These are phyloP conservation scores for Eretmodus cyanostictus DNA, from an alignment of 2,113 vertebrate genomes.

Conservation along the genomic window DNA sequence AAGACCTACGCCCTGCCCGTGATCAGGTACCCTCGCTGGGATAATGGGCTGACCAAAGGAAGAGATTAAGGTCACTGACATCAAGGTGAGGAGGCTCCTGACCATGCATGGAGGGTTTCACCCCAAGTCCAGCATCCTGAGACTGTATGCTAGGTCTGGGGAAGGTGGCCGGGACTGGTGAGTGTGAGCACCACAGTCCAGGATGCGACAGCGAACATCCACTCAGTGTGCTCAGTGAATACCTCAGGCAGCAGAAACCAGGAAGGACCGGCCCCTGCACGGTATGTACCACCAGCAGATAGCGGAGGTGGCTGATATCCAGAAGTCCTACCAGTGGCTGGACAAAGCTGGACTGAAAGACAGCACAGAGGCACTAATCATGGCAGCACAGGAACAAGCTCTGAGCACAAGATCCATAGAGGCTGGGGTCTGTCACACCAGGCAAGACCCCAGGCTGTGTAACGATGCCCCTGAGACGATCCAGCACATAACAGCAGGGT, in stretches of 20 bases:
- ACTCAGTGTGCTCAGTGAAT: not conserved
- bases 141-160: not conserved
- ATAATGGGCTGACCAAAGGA: not conserved
- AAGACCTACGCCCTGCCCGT: not conserved
- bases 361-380: not conserved
- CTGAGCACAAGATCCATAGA: accelerated
- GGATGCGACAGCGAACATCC: not conserved
- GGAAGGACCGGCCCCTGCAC: not conserved
- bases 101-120: not conserved
- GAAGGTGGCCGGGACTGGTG: not conserved
- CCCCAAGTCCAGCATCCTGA: not conserved
- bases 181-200: not conserved
- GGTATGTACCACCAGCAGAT: not conserved
- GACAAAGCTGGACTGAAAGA: not conserved
- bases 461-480: accelerated
- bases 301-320: not conserved
- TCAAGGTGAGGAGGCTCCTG: not conserved
- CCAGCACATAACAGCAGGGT: not conserved
- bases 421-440: not conserved
- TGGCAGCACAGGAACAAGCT: accelerated
- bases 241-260: not conserved
- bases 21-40: not conserved
- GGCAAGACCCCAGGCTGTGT: not conserved
- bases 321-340: accelerated
- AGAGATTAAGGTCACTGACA: not conserved